Percentiles rank a stretch among this genome's conserved stretches.
Conservation (phyloP, 2,888 invertebrate species). For the Andrena hattorfiana region DNA sequence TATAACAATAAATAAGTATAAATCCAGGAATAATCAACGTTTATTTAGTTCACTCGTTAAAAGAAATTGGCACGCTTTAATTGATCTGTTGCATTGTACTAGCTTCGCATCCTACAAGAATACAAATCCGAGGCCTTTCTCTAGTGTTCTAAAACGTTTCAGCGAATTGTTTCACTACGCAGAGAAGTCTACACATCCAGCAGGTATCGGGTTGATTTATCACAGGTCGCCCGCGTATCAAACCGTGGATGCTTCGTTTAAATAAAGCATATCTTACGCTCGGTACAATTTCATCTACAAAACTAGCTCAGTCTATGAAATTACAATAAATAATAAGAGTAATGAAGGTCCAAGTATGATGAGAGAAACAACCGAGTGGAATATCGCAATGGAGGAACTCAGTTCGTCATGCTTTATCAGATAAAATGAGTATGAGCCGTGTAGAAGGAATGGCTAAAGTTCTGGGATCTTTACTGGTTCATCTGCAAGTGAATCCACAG, state of each 20-base stretch:
- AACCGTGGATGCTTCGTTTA: constrained; percentile 14
- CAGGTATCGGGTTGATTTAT: constrained; percentile 35
- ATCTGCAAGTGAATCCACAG: constrained; percentile 23
- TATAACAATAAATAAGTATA: constrained; percentile 3
- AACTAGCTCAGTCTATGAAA: constrained; percentile 25
- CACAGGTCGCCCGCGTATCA: constrained; percentile 31
- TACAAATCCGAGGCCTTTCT: constrained; percentile 43
- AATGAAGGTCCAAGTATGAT: neutral
- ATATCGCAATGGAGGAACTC: neutral
- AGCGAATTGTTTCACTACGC: neutral
- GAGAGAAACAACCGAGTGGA: neutral
- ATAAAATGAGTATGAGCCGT: constrained; percentile 17
- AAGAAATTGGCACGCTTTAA: constrained; percentile 34
- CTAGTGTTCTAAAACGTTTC: constrained; percentile 21
- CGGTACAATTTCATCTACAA: neutral
- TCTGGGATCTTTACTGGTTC: neutral
- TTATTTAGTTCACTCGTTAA: constrained; percentile 16
- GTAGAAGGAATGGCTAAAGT: constrained; percentile 5
- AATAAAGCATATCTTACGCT: neutral
- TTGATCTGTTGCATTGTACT: neutral
- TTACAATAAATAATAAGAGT: constrained; percentile 17
- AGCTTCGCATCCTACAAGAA: constrained; percentile 27
- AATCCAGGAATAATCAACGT: constrained; percentile 13
- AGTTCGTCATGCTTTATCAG: neutral
- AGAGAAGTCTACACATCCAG: constrained; percentile 16